These are phyloP conservation scores for Gymnogyps californianus DNA, from an alignment of 2,113 vertebrate species.

Conservation along the genomic window DNA sequence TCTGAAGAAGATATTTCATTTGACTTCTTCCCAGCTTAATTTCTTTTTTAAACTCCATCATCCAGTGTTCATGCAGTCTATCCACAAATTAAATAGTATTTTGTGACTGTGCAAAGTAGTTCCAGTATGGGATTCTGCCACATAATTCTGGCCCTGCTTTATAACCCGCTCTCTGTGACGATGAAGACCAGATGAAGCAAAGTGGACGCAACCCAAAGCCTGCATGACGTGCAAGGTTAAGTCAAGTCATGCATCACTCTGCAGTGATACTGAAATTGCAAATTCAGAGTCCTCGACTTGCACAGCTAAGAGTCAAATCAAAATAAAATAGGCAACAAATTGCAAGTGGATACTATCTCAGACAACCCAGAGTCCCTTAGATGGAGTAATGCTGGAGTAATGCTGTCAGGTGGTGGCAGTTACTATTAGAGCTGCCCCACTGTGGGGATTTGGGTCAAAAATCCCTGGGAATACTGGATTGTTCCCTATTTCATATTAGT, in stretches of 20 bases:
- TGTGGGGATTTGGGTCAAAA: not conserved
- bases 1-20: not conserved
- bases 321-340: not conserved
- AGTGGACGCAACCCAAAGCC: not conserved
- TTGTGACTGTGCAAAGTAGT: not conserved
- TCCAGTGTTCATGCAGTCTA: not conserved
- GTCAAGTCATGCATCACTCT: not conserved
- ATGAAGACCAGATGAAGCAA: not conserved
- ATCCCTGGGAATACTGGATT: not conserved
- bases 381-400: not conserved
- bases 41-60: not conserved
- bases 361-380: not conserved
- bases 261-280: not conserved
- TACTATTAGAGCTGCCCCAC: not conserved
- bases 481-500: not conserved
- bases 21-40: not conserved
- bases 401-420: not conserved
- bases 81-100: not conserved
- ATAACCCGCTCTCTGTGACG: not conserved
- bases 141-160: not conserved
- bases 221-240: accelerated
- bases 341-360: not conserved
- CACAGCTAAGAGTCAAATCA: not conserved
- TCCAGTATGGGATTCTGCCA: not conserved
- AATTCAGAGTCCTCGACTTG: not conserved